Evolutionary conservation across 2,113 vertebrate species (phyloP).

Genomic region (Zeus faber): DNA sequence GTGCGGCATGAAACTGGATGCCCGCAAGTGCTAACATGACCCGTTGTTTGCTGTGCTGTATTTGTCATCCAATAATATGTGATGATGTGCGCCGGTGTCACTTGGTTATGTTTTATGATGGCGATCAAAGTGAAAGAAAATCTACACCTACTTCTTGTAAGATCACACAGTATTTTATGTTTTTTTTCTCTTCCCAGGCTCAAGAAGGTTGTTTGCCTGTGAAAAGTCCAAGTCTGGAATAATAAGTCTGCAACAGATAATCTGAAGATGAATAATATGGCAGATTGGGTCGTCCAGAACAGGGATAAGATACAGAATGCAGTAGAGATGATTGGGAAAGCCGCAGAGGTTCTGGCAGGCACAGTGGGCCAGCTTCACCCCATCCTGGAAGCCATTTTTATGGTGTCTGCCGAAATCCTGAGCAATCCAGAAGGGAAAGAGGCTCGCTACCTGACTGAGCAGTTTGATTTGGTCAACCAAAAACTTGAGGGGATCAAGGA

Average conservation of each 20-base stretch:
- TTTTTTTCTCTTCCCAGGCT: slow-evolving; percentile 51
- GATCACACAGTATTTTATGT: too few species aligned
- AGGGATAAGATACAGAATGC: slow-evolving; percentile 77
- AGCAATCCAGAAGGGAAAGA: slow-evolving; percentile 74
- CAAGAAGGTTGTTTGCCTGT: slow-evolving; percentile 11
- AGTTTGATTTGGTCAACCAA: slow-evolving; percentile 71
- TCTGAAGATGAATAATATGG: slow-evolving; percentile 69
- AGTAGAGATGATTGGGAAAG: slow-evolving; percentile 76
- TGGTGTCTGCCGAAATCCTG: slow-evolving; percentile 71
- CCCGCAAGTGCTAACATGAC: slow-evolving; percentile 63
- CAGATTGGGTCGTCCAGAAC: slow-evolving; percentile 76
- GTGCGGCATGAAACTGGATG: slow-evolving; percentile 65
- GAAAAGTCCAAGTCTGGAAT: slow-evolving; percentile 39
- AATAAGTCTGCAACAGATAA: slow-evolving; percentile 26
- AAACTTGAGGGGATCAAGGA: slow-evolving; percentile 70
- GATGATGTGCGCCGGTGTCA: slow-evolving; percentile 1
- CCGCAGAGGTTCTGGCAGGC: slow-evolving; percentile 73
- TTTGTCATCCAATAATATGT: slow-evolving; percentile 24
- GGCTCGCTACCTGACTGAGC: slow-evolving; percentile 68
- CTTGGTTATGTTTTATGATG: too few species aligned
- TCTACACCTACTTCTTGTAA: too few species aligned
- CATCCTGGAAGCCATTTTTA: slow-evolving; percentile 74
- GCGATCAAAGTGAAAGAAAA: too few species aligned
- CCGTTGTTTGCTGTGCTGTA: slow-evolving; percentile 45
- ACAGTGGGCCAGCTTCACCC: slow-evolving; percentile 78